Base-by-base conservation (phyloP, 2,797 vertebrate species). In the Discoglossus pictus region DNA sequence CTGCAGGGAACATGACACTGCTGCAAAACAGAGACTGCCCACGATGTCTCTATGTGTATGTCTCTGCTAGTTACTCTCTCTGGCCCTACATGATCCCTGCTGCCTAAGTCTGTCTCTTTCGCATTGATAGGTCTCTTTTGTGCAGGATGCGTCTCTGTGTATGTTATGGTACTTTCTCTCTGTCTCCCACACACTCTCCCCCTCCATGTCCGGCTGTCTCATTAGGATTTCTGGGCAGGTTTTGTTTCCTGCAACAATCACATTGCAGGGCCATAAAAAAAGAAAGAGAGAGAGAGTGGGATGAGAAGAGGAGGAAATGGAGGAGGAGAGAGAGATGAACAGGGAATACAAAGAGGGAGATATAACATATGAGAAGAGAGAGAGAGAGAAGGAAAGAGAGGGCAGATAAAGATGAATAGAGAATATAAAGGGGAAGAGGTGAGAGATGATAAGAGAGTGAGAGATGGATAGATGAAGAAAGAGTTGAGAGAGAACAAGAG, bases 211-310 rank as follows among this genome's bases (percentile, higher is more conserved):
- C 31, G 24, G 60, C 66, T 56, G 63, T 59, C 65, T 67, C 65
- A 59, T 67, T 67, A 67, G 46, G 65, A 34, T 67, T 67, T 59
- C 65, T 58, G 54, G 44, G 65, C 65, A 66, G 42, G 64, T 17
- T 67, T 18, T 59, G 24, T 51, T 31, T 67, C 42, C 63, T 58
- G 64, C 52, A 48, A 48, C 43, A 56, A 67, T 58, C 65, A 59
- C 47, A 59, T 31, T 34, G 39, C 53, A 18, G n/a, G 31, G 25
- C 54, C 53, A 52, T 60, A 52, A 68, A 61, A 8, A 31, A 12
- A 53, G 24, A 59, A 25, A 35, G 74, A 51, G 34, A 46, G 38
- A 59, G 54, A 40, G 31, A 39, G 39, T 36, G 62, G 12, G 53
- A 27, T 38, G 13, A 31, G 10, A 56, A 23, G 65, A 58, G 25